Evolutionary conservation across 2,888 invertebrate genomes (phyloP).

Genomic region (Venusia cambrica): DNA sequence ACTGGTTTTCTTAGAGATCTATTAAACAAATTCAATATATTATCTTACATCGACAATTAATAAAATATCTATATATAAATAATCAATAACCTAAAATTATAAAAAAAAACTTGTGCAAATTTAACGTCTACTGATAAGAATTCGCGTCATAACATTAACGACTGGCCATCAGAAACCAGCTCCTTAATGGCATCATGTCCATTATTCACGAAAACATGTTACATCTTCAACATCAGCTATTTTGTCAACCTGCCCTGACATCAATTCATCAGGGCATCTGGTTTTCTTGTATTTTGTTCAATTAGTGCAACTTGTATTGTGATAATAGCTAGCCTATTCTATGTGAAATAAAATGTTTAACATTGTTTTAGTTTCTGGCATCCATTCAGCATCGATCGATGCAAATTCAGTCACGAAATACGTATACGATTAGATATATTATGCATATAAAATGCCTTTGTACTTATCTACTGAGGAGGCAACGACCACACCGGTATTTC

Average conservation of each 20-base stretch:
- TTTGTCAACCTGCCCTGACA: too few relatives aligned
- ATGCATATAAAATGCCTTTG: background rate
- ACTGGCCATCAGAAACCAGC: slow-evolving; percentile 11
- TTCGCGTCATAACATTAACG: slow-evolving; percentile 4
- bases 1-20: slow-evolving; percentile 14
- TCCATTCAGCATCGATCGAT: too few relatives aligned
- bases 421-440: too few relatives aligned
- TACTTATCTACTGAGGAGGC: slow-evolving; percentile 58
- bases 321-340: too few relatives aligned
- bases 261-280: too few relatives aligned
- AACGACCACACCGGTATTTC: slow-evolving; percentile 66
- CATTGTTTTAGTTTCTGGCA: too few relatives aligned
- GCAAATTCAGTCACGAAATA: too few relatives aligned
- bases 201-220: too few relatives aligned
- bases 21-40: slow-evolving; percentile 22
- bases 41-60: slow-evolving; percentile 15
- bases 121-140: slow-evolving; percentile 2
- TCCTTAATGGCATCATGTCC: slow-evolving; percentile 17
- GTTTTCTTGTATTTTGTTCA: too few relatives aligned
- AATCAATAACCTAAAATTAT: slow-evolving; percentile 32
- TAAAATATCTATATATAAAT: slow-evolving; percentile 30
- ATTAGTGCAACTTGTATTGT: too few relatives aligned
- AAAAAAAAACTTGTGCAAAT: slow-evolving; percentile 22
- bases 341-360: too few relatives aligned
- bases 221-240: too few relatives aligned